Evolutionary conservation across 2,113 vertebrate genomes (phyloP), one percentile per base, ranked within the genome.

Genomic region (Saguinus midas): DNA sequence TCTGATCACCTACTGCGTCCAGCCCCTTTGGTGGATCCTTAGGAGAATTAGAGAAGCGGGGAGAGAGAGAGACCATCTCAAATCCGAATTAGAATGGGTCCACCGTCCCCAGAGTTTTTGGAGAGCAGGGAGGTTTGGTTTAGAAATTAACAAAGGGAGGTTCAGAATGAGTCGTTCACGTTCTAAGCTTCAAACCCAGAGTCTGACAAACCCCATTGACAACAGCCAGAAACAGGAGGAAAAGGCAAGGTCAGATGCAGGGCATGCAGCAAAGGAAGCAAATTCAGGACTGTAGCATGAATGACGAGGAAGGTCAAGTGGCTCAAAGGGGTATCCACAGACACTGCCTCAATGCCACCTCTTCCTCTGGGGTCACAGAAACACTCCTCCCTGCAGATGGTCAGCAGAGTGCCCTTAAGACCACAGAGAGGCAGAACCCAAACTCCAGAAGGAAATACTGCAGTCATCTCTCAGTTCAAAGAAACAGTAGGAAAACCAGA

Each of bases 291-390:
- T 8, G 3, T 1, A 16, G 48, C 48, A 10, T 12, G 48, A 21
- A n/a, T 6, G 17, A 17, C 37, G 16, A 3, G 7, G 87, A n/a
- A 37, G 23, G 29, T 8, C 6, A 11, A 18, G 1, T 0, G 57
- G 40, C 18, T 37, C 17, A 3, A 43, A 80, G 52, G 35, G 0
- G 4, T 21, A 35, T 40, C 52, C 45, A 8, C 8, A 68, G 82
- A 85, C 21, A 5, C 8, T 2, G 4, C 35, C 6, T 40, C 37
- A 16, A 1, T 0, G 12, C 21, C 12, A 0, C 23, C 16, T 17
- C 35, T 88, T 27, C 52, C 13, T 52, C 43, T 43, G 45, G 50
- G 20, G 50, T 10, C 43, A 18, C 37, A 21, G 37, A 25, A 40
- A 57, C 11, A 6, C 1, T 16, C 58, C 18, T 50, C 68, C 27